Conservation (phyloP, 2,113 vertebrate genomes). For the Bubalus kerabau region DNA sequence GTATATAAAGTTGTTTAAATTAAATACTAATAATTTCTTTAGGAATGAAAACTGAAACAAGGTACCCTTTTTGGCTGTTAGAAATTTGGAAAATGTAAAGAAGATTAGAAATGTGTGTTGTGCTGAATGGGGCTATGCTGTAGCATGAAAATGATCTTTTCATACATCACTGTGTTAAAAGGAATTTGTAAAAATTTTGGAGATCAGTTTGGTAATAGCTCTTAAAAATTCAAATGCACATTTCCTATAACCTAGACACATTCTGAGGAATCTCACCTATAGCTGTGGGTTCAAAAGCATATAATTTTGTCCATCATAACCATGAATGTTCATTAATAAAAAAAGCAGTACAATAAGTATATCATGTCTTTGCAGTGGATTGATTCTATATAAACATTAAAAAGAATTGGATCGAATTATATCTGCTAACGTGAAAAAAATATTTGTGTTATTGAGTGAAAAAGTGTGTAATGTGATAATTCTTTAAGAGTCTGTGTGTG, state of each 20-base stretch:
- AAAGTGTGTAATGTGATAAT: not conserved
- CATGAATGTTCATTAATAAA: not conserved
- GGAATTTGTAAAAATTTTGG: constrained; percentile 20
- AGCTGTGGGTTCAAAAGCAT: not conserved
- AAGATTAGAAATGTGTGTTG: not conserved
- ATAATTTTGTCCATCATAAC: not conserved
- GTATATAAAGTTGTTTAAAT: not conserved
- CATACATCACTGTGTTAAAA: not conserved
- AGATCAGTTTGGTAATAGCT: constrained; percentile 16
- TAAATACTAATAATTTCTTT: not conserved
- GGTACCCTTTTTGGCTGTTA: not conserved
- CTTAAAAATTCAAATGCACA: not conserved
- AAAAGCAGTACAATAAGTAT: not conserved
- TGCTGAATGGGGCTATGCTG: not conserved
- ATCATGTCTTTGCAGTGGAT: not conserved
- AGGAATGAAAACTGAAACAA: not conserved
- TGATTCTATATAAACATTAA: not conserved
- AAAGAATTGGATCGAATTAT: not conserved
- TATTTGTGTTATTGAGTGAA: not conserved
- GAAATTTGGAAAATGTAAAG: not conserved
- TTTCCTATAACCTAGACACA: not conserved
- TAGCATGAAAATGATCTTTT: not conserved
- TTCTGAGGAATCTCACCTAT: not conserved
- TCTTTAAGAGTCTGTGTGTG: not conserved
- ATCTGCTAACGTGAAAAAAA: not conserved